These are phyloP conservation scores for Albula glossodonta DNA, from an alignment of 2,113 vertebrate species.

Conservation along the genomic window DNA sequence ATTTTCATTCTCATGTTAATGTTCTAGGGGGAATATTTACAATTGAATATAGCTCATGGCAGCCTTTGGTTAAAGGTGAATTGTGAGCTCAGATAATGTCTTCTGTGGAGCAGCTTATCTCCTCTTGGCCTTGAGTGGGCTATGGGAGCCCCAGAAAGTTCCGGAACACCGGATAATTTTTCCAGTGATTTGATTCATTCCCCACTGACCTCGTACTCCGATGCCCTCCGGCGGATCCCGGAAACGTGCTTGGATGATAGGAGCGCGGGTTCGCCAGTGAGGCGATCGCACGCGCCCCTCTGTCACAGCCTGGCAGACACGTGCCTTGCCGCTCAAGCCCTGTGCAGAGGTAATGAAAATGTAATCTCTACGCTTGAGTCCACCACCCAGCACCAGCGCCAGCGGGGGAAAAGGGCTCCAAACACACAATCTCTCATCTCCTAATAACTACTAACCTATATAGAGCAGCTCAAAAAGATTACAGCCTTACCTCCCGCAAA, in stretches of 20 bases:
- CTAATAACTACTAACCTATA: slow-evolving; percentile 1
- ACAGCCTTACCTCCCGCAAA: not conserved
- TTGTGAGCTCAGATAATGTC: not conserved
- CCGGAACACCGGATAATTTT: not conserved
- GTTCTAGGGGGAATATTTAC: not conserved
- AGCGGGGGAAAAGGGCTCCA: not conserved
- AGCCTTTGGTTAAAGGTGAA: not conserved
- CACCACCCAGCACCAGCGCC: not conserved
- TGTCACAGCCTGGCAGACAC: not conserved
- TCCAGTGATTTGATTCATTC: not conserved
- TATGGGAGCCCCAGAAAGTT: not conserved
- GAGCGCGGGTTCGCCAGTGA: not conserved
- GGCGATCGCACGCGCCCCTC: not conserved
- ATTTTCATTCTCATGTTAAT: not conserved
- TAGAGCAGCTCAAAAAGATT: slow-evolving; percentile 14
- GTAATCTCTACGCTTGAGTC: not conserved
- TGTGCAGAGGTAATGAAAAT: not conserved
- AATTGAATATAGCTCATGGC: not conserved
- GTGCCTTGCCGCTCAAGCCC: not conserved
- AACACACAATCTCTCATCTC: slow-evolving; percentile 11
- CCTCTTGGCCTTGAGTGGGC: not conserved
- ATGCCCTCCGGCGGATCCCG: not conserved
- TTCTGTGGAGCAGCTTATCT: not conserved
- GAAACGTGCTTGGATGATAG: not conserved
- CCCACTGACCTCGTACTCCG: not conserved